Evolutionary conservation across 1,140 invertebrate species (phyloP), one percentile per base, ranked within the genome.

Genomic region (Solenopsis fugax): DNA sequence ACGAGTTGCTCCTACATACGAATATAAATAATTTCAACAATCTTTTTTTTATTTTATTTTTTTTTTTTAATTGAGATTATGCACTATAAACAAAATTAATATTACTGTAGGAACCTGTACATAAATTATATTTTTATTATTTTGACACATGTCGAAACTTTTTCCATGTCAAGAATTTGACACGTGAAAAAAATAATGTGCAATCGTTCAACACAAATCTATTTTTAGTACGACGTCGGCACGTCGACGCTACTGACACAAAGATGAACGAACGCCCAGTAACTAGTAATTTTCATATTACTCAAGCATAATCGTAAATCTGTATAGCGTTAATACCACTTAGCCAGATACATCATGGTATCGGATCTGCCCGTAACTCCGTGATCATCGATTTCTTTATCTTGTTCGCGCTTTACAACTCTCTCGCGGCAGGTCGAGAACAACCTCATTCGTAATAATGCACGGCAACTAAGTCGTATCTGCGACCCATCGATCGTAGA

Each of bases 231-330:
- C 16, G 4, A 72, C 18, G 18, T 71, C 13, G 21, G 34, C 34
- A 56, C 13, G 24, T 72, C 41, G 67, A 60, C 41, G 54, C 69
- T 73, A 60, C 41, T 73, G 54, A 73, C 54, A 84, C 41, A 41
- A 45, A 73, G 69, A 45, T 82, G 41, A 73, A 62, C 29, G 54
- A 54, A 84, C 29, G 52, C 41, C 29, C 48, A 21, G 9, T 60
- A 84, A 73, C 54, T 60, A 58, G 54, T 56, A 84, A 84, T 84
- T 73, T 84, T 73, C 80, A 73, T 60, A 84, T 84, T 84, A 73
- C 41, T 84, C 80, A 37, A 81, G 52, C 78, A 84, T 73, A 73
- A 84, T 84, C 69, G 69, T 84, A 84, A 84, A 84, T 84, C 80
- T 60, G 13, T 60, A 58, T 60, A 54, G 67, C 69, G 29, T 84